phyloP scores from a whole-genome alignment of 2,888 invertebrate species.

The Microplitis manilae region DNA sequence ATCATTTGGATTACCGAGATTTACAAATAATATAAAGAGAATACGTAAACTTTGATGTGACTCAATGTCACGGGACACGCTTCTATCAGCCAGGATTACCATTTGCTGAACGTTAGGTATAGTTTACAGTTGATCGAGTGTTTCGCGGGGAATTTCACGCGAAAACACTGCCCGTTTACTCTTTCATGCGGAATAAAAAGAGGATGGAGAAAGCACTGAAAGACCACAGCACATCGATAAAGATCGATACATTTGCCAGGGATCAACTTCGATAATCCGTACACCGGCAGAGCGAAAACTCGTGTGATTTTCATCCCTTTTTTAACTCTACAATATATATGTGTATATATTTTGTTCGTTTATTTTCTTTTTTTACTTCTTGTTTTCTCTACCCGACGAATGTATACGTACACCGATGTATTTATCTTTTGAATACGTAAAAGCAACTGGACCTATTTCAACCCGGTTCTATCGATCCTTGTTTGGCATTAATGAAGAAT shows the following conservation, averaged over 20 bases:
- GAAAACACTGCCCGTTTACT: constrained; percentile 6
- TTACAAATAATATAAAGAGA: neutral
- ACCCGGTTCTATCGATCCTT: constrained; percentile 1
- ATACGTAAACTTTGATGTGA: constrained; percentile 1
- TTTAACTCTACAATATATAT: neutral
- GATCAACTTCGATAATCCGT: constrained; percentile 23
- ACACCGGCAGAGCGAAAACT: constrained; percentile 9
- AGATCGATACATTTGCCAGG: constrained; percentile 16
- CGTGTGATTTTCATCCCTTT: neutral
- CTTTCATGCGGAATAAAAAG: too few relatives aligned
- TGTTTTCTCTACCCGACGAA: neutral
- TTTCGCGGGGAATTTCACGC: constrained; percentile 34
- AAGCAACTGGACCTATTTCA: neutral
- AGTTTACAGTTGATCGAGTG: constrained; percentile 44
- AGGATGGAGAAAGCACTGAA: too few relatives aligned
- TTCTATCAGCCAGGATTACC: constrained; percentile 48
- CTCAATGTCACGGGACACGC: constrained; percentile 36
- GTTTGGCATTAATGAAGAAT: constrained; percentile 19
- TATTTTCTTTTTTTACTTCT: neutral
- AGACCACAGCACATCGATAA: constrained; percentile 4
- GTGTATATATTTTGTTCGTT: neutral
- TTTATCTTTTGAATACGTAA: constrained; percentile 18
- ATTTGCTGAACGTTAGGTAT: constrained; percentile 46
- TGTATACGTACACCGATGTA: constrained; percentile 7
- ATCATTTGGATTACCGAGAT: neutral